Evolutionary conservation across 2,797 vertebrate genomes (phyloP), one percentile per base, ranked within the genome.

Genomic region (Micrastur ruficollis): DNA sequence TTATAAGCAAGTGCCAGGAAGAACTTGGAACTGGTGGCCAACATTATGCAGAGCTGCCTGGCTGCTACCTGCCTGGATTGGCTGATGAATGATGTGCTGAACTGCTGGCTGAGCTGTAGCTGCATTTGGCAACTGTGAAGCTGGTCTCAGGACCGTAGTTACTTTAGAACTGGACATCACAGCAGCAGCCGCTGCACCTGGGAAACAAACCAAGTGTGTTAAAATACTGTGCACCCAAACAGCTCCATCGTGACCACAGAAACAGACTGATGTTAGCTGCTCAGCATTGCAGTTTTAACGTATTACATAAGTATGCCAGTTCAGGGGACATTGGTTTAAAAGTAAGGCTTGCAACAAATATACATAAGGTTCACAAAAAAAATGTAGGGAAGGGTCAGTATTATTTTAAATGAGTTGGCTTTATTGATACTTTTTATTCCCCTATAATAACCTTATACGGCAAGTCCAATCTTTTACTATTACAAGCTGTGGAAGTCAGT

Each of bases 111-210:
- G 99, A 44, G 99, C 98, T 1, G 99, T 96, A 5, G 99, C 99
- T 4, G 98, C 97, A 16, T 98, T 99, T n/a, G 98, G 98, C 97
- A 98, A 84, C 93, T 98, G 98, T 1, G 99, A 99, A 14, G 99
- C 99, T 76, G 99, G 99, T 81, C 99, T 98, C 82, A 99, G 97
- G 70, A 99, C 99, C 8, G 99, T 99, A 46, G 99, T 98, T 11
- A 99, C 98, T 98, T 99, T 99, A 79, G 99, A 98, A 95, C 99
- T 99, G 76, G 99, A 99, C 99, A 99, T 99, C 81, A 99, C 99
- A 52, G 99, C 99, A 92, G 99, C 99, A 79, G 99, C 99, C 7
- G 99, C 99, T 71, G 99, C 99, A 83, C 99, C 99, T 99, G 71
- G 56, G 52, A 84, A 96, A 93, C n/a, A 95, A 86, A 86, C 1